These are phyloP conservation scores for Euproctis similis DNA, from an alignment of 2,888 invertebrate species.

Conservation along the genomic window DNA sequence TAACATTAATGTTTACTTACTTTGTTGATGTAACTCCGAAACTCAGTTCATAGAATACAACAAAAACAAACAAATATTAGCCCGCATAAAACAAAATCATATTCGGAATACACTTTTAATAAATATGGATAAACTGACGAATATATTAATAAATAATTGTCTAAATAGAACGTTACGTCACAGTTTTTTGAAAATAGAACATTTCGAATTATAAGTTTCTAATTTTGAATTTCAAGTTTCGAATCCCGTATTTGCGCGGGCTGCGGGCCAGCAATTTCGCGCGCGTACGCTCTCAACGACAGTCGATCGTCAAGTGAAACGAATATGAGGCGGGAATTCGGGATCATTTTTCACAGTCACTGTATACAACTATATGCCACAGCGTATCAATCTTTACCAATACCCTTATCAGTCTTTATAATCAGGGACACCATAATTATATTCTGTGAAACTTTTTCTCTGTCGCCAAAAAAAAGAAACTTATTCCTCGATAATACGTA, in stretches of 20 bases:
- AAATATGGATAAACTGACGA: neutral
- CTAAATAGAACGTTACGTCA: slow-evolving; percentile 37
- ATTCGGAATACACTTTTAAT: slow-evolving; percentile 6
- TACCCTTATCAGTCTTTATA: too few relatives aligned
- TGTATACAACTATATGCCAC: slow-evolving; percentile 33
- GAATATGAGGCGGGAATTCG: slow-evolving; percentile 34
- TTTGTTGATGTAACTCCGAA: slow-evolving; percentile 14
- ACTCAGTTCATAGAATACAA: slow-evolving; percentile 7
- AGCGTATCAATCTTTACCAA: too few relatives aligned
- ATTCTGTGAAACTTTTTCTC: too few relatives aligned
- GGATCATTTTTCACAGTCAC: slow-evolving; percentile 34
- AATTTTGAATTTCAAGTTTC: slow-evolving; percentile 24
- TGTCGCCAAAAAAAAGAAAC: too few relatives aligned
- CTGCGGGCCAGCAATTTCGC: slow-evolving; percentile 15
- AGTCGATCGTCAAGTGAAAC: slow-evolving; percentile 50
- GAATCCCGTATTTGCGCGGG: slow-evolving; percentile 22
- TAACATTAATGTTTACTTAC: too few relatives aligned
- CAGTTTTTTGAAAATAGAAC: slow-evolving; percentile 33
- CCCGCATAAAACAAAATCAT: slow-evolving; percentile 11
- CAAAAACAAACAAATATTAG: slow-evolving; percentile 11
- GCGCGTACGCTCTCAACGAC: slow-evolving; percentile 41
- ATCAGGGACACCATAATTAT: too few relatives aligned
- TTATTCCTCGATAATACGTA: too few relatives aligned
- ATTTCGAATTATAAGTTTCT: too few relatives aligned
- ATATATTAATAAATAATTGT: neutral